Conservation (phyloP, 2,888 invertebrate species). For the Endotricha flammealis region DNA sequence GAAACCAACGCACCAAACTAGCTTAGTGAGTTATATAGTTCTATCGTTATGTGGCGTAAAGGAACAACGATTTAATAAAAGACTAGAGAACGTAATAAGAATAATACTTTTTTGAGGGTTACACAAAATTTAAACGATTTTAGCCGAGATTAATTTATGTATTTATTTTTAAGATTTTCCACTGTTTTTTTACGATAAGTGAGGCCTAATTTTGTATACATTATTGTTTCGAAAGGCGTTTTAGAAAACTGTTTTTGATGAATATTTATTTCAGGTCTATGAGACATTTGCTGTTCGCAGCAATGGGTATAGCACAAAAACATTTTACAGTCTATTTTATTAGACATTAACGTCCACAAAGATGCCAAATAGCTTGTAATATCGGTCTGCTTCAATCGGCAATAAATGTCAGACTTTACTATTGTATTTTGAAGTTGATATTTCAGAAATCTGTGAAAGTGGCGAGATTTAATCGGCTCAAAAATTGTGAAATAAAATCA, state of each 20-base stretch:
- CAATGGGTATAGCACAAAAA: slow-evolving; percentile 51
- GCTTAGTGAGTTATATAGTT: slow-evolving; percentile 36
- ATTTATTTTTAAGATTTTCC: slow-evolving; percentile 60
- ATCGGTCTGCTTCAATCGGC: slow-evolving; percentile 42
- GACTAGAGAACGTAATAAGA: slow-evolving; percentile 50
- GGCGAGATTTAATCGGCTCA: slow-evolving; percentile 45
- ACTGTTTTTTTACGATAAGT: slow-evolving; percentile 68
- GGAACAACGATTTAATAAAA: slow-evolving; percentile 67
- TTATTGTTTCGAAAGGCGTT: slow-evolving; percentile 40
- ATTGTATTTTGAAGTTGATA: slow-evolving; percentile 35
- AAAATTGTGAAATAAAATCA: slow-evolving; percentile 40
- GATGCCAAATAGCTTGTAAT: slow-evolving; percentile 75
- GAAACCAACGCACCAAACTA: slow-evolving; percentile 36
- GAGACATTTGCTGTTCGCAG: slow-evolving; percentile 26
- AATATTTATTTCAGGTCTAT: slow-evolving; percentile 30
- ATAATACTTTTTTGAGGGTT: slow-evolving; percentile 26
- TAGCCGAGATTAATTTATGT: slow-evolving; percentile 46
- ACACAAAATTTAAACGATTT: slow-evolving; percentile 30
- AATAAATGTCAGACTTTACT: slow-evolving; percentile 32
- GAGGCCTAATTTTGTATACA: slow-evolving; percentile 66
- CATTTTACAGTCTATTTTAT: slow-evolving; percentile 44
- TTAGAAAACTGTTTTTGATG: slow-evolving; percentile 37
- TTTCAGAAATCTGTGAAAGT: slow-evolving; percentile 33
- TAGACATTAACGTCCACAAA: slow-evolving; percentile 67
- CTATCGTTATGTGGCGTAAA: slow-evolving; percentile 43